Base-by-base conservation (phyloP, 2,113 vertebrate species). In the Brachypteracias leptosomus region DNA sequence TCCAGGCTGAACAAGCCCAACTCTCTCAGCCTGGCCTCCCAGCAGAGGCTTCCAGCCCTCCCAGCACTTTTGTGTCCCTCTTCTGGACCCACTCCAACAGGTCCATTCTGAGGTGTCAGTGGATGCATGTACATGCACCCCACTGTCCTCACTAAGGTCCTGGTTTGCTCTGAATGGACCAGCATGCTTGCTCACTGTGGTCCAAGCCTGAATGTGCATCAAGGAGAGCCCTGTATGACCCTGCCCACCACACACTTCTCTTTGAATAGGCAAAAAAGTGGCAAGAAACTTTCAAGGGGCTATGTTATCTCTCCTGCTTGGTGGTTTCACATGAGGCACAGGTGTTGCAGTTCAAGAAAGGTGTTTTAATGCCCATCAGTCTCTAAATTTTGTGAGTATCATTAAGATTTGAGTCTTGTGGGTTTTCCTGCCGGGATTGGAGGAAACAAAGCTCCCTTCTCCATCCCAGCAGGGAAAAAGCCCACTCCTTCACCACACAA, bases 241-340 rank as follows among this genome's bases (percentile, higher is more conserved):
- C 6, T 28, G 33, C 16, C 11, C 58, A 36, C 17, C 0, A 0
- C 19, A 19, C 0, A 0, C 12, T 31, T 35, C 65, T 24, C 40
- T 65, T 38, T 33, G 24, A 38, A 66, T 79, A 11, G 8, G 16
- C 7, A 66, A 80, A 75, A 62, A 40, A 63, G 8, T 11, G 9
- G 3, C 3, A 40, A 24, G 7, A 75, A 57, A 26, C 11, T 31
- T 38, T 10, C 26, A 49, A 44, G 21, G 31, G 67, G 24, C 13
- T 11, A 4, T 29, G 16, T 33, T 36, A 3, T 14, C 10, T 54
- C 78, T 70, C 36, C 26, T 76, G 63, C 40, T 38, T 19, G n/a
- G 40, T 13, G 16, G 24, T 26, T 77, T 1, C 3, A 35, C 11
- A 59, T 11, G 26, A 47, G 9, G 9, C 31, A 67, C 3, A 4